phyloP scores from a whole-genome alignment of 2,113 vertebrate species.

The Callopanchax toddi region DNA sequence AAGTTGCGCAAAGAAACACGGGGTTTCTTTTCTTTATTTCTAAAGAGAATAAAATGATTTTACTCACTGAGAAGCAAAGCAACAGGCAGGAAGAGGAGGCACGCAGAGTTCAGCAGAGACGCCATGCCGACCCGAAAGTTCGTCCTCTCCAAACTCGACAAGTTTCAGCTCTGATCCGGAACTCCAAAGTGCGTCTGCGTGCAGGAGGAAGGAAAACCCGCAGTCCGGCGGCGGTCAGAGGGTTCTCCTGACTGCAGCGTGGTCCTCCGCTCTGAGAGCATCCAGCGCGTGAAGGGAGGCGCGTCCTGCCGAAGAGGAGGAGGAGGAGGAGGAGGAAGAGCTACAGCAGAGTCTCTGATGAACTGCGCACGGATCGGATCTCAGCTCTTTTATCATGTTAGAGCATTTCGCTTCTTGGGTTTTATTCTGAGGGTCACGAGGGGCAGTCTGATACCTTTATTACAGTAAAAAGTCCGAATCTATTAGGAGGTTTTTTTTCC shows the following conservation, averaged over 20 bases:
- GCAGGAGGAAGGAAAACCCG: not conserved
- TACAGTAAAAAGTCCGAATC: too few species aligned
- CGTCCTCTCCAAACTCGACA: slow-evolving; percentile 26
- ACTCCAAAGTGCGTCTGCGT: slow-evolving; percentile 12
- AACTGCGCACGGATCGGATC: not conserved
- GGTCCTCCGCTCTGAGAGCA: slow-evolving; percentile 45
- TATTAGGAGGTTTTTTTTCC: too few species aligned
- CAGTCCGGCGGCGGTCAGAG: slow-evolving; percentile 20
- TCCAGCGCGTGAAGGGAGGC: slow-evolving; percentile 59
- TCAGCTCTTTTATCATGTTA: too few species aligned
- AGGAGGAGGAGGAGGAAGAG: slow-evolving; percentile 33
- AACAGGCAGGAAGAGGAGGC: slow-evolving; percentile 80
- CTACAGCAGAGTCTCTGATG: slow-evolving; percentile 18
- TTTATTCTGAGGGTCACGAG: too few species aligned
- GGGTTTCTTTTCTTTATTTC: not conserved
- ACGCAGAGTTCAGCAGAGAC: slow-evolving; percentile 66
- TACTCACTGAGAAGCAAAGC: slow-evolving; percentile 82
- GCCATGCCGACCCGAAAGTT: slow-evolving; percentile 67
- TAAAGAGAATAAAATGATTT: not conserved
- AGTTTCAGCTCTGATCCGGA: slow-evolving; percentile 12
- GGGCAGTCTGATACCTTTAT: too few species aligned
- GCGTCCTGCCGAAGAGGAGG: not conserved
- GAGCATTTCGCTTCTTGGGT: too few species aligned
- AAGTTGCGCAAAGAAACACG: slow-evolving; percentile 1
- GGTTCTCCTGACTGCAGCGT: slow-evolving; percentile 44